Evolutionary conservation across 2,888 invertebrate genomes (phyloP).

Genomic region (Latrodectus hesperus): DNA sequence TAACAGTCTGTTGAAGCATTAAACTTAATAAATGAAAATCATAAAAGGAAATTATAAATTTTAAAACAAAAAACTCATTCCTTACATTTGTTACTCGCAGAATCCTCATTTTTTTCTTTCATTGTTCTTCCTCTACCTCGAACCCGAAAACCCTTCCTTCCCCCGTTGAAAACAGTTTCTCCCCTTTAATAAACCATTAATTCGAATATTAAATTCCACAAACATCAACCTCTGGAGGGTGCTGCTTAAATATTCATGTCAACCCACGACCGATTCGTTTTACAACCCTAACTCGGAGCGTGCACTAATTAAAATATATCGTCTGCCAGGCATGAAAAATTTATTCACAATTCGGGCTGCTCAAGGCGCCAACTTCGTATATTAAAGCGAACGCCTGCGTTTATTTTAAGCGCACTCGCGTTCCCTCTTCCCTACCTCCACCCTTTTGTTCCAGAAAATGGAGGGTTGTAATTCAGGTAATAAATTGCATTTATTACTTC

Average conservation of each 20-base stretch:
- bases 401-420: slow-evolving; percentile 60
- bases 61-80: background rate
- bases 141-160: slow-evolving; percentile 15
- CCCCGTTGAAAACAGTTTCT: slow-evolving; percentile 5
- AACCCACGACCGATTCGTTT: slow-evolving; percentile 29
- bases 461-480: slow-evolving; percentile 57
- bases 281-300: slow-evolving; percentile 32
- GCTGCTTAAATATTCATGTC: slow-evolving; percentile 64
- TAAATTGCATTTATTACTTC: slow-evolving; percentile 68
- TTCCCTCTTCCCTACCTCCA: background rate
- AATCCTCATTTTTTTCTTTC: background rate
- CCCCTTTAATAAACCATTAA: slow-evolving; percentile 68
- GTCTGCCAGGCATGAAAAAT: slow-evolving; percentile 61
- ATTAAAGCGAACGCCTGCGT: slow-evolving; percentile 43
- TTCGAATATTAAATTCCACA: slow-evolving; percentile 67
- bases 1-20: too few relatives aligned
- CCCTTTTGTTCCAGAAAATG: slow-evolving; percentile 47
- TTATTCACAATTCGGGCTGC: slow-evolving; percentile 47
- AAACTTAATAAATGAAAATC: too few relatives aligned
- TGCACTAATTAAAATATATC: slow-evolving; percentile 68
- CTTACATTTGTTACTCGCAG: background rate
- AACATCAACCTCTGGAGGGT: slow-evolving; percentile 19
- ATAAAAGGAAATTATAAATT: too few relatives aligned
- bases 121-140: slow-evolving; percentile 3
- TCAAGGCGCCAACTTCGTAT: slow-evolving; percentile 8